Base-by-base conservation (phyloP, 2,113 vertebrate species). In the Chionomys nivalis region DNA sequence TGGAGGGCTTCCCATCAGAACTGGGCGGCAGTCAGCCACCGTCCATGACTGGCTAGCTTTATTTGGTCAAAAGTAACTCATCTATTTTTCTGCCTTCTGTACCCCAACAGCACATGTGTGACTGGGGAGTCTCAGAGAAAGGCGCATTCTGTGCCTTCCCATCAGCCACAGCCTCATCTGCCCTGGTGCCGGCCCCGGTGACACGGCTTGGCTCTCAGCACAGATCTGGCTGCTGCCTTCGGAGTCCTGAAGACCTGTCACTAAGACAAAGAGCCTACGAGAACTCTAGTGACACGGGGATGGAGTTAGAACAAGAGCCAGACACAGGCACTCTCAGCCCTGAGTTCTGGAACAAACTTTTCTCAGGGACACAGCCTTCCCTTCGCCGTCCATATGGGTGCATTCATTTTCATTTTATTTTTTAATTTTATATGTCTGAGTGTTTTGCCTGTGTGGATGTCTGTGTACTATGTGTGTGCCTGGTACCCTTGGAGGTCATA, bases 31-130 rank as follows among this genome's bases (percentile, higher is more conserved):
- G 91, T 63, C 87, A 90, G 58, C 1, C 72, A 58, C 47, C 77
- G 7, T 72, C 86, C 66, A 39, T 14, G 87, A 85, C 42, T 33
- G 87, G 65, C 85, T 90, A 52, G 36, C 23, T 86, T 61, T 94
- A 88, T 87, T 33, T 73, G 47, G 81, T 95, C 55, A 72, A 90
- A 94, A 95, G 77, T 42, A 94, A 86, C 65, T 75, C 70, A 70
- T 94, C 65, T 81, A 7, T 85, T 91, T 91, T 93, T 47, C 36
- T 61, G 76, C 8, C 28, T 10, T 21, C 77, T 3, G 65, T 91
- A 44, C 42, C n/a, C 61, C 66, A 66, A 77, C 47, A 88, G 70
- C 78, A 39, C 10, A 0, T 73, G 19, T 63, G 65, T 87, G 26
- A 14, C 28, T 16, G n/a, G 4, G 6, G 72, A 33, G 23, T 66